Percentiles rank a stretch among this genome's conserved stretches.
phyloP scores from a whole-genome alignment of 2,113 vertebrate genomes.

The Cairina moschata region DNA sequence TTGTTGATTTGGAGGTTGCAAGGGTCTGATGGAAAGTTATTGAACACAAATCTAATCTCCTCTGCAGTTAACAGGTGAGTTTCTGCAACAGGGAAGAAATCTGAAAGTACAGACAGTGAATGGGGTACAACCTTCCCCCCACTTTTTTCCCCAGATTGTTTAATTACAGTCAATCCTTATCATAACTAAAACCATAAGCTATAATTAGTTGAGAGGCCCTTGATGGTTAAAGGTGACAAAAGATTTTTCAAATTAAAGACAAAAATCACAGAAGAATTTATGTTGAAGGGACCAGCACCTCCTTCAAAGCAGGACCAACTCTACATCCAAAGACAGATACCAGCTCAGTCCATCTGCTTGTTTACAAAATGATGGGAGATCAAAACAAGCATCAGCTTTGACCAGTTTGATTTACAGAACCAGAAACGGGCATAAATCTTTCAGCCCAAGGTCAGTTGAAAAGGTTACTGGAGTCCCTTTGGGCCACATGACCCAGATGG shows the following conservation, averaged over 20 bases:
- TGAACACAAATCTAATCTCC: not conserved
- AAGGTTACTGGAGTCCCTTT: not conserved
- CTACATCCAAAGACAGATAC: not conserved
- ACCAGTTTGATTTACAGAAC: not conserved
- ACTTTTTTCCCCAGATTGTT: not conserved
- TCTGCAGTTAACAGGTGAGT: not conserved
- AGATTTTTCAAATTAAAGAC: not conserved
- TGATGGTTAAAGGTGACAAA: not conserved
- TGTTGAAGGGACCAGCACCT: not conserved
- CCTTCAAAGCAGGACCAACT: not conserved
- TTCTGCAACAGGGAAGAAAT: not conserved
- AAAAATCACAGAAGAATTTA: not conserved
- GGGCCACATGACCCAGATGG: constrained; percentile 8
- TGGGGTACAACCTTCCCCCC: too few species aligned
- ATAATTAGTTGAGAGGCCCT: not conserved
- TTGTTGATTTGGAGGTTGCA: not conserved
- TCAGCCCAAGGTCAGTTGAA: not conserved
- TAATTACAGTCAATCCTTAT: not conserved
- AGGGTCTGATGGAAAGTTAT: not conserved
- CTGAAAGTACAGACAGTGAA: not conserved
- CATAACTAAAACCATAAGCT: not conserved
- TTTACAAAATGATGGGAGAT: not conserved
- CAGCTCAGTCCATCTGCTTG: not conserved
- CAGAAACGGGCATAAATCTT: not conserved
- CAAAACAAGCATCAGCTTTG: not conserved